These are phyloP conservation scores for Prostheceraeus crozeri DNA, from an alignment of 2,888 invertebrate species.

Conservation along the genomic window DNA sequence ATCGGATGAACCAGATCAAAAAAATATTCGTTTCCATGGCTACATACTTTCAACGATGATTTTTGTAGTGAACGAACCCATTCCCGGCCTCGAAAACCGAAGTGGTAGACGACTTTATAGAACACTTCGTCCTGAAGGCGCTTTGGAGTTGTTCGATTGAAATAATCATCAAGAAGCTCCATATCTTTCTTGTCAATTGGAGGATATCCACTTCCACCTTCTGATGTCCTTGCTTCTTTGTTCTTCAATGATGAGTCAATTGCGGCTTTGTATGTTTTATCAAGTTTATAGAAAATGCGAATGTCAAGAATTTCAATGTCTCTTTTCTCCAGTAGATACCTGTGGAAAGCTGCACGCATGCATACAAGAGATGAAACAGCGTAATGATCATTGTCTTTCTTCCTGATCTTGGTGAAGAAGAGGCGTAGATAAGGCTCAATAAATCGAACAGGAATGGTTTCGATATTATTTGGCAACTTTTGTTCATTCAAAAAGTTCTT, in stretches of 20 bases:
- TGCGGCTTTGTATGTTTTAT: no score
- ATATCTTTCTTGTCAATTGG: conserved; percentile 18
- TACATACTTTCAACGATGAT: no score
- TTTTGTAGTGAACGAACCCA: no score
- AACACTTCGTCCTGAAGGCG: conserved; percentile 17
- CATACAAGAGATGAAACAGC: conserved; percentile 6
- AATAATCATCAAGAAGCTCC: conserved; percentile 10
- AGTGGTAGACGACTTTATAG: conserved; percentile 16
- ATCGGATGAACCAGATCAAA: no score
- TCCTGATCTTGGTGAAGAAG: not conserved
- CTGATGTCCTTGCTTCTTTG: not conserved
- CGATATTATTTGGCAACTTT: conserved; percentile 10
- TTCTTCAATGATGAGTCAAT: not conserved
- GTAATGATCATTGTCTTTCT: not conserved
- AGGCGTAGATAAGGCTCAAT: conserved; percentile 13
- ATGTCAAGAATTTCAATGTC: not conserved
- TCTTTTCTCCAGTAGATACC: not conserved
- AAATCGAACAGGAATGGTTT: not conserved
- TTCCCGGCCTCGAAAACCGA: conserved; percentile 27
- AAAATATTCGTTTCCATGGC: no score
- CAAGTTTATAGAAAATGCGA: no score
- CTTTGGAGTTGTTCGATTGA: not conserved
- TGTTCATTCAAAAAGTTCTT: conserved; percentile 18
- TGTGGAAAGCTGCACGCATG: conserved; percentile 14
- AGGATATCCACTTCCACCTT: conserved; percentile 19